A percentile compares a stretch with the other conserved stretches of the same genome.
These are phyloP conservation scores for Macrosiphum euphorbiae DNA, from an alignment of 2,888 invertebrate genomes.

Conservation along the genomic window DNA sequence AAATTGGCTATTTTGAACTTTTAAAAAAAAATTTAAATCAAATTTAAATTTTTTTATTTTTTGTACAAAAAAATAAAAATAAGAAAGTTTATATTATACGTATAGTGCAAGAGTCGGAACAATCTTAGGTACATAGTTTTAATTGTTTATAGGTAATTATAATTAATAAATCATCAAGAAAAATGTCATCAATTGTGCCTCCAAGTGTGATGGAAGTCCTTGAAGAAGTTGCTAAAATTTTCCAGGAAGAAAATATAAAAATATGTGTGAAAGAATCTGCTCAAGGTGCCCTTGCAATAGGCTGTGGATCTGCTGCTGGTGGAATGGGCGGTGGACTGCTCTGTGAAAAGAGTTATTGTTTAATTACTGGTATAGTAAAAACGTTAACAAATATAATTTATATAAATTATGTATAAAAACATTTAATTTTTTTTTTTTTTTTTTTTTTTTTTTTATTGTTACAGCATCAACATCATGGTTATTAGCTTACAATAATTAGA, in stretches of 20 bases:
- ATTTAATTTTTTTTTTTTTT: too few relatives aligned
- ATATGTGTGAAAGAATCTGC: slow-evolving; percentile 59
- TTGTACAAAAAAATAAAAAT: too few relatives aligned
- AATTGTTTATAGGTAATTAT: background rate
- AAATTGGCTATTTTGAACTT: too few relatives aligned
- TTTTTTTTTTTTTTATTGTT: too few relatives aligned
- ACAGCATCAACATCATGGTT: too few relatives aligned
- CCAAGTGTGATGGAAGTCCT: slow-evolving; percentile 16
- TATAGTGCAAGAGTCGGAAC: too few relatives aligned
- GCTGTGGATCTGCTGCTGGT: too few relatives aligned
- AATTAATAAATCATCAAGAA: background rate
- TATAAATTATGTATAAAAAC: background rate
- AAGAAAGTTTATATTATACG: too few relatives aligned
- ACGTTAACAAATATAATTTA: background rate
- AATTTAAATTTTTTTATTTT: too few relatives aligned
- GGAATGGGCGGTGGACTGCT: slow-evolving; percentile 65
- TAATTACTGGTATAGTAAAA: slow-evolving; percentile 59
- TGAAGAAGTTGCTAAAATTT: slow-evolving; percentile 57
- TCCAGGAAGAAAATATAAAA: slow-evolving; percentile 58
- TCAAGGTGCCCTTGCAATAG: slow-evolving; percentile 64
- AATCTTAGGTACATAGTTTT: background rate
- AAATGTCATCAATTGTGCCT: slow-evolving; percentile 9
- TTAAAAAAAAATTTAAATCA: too few relatives aligned
- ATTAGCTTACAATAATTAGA: too few relatives aligned
- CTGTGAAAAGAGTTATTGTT: slow-evolving; percentile 62